These are phyloP conservation scores for Sphaeridia pumilis DNA, from an alignment of 2,888 invertebrate genomes.

Conservation along the genomic window DNA sequence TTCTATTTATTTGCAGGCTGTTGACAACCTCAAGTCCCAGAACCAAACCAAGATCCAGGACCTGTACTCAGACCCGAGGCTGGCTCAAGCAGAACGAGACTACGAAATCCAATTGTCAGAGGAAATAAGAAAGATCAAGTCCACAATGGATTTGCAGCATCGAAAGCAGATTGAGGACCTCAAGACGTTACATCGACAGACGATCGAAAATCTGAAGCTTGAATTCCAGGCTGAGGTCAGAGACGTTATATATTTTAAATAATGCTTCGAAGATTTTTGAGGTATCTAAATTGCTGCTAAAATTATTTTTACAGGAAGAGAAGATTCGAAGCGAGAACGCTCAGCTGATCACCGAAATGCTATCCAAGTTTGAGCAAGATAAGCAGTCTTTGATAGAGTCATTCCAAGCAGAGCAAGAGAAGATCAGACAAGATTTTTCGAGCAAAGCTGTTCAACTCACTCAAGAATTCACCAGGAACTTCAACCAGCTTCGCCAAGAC, in stretches of 20 bases:
- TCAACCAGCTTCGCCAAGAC: constrained; percentile 3
- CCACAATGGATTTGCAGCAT: constrained; percentile 15
- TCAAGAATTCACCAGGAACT: constrained; percentile 4
- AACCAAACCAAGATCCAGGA: neutral
- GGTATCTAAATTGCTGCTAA: neutral
- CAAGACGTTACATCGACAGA: constrained; percentile 19
- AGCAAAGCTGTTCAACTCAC: constrained; percentile 7
- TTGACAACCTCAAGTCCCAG: neutral
- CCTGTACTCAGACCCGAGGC: neutral
- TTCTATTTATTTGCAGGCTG: neutral
- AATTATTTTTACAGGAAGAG: constrained; percentile 17
- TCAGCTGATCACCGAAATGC: constrained; percentile 15
- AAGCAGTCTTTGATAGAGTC: constrained; percentile 15
- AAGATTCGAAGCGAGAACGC: constrained; percentile 21
- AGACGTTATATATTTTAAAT: neutral
- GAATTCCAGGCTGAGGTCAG: constrained; percentile 24
- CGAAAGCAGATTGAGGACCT: constrained; percentile 22
- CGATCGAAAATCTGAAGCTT: constrained; percentile 17
- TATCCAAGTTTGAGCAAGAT: constrained; percentile 19
- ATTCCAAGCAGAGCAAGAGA: constrained; percentile 18
- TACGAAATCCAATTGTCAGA: constrained; percentile 11
- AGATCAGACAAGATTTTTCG: constrained; percentile 15
- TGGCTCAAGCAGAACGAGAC: constrained; percentile 6
- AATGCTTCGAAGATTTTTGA: neutral
- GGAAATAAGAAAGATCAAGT: constrained; percentile 20